Evolutionary conservation across 1,140 invertebrate species (phyloP), one percentile per base, ranked within the genome.

Genomic region (Heliothis virescens): DNA sequence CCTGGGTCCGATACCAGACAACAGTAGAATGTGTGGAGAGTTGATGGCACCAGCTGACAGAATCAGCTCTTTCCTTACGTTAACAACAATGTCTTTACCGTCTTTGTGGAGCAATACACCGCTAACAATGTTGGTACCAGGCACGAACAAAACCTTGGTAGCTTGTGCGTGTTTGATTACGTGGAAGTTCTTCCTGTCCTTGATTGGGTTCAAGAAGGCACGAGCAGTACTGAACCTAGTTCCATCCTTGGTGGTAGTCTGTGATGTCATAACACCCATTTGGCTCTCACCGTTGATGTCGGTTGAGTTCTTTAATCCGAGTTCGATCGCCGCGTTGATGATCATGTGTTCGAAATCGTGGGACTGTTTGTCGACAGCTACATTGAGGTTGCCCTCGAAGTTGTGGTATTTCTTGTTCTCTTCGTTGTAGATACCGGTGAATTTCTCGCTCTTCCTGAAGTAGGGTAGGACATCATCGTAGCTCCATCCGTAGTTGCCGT

Each of bases 371-470:
- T 96, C 0, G 96, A 92, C 86, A 96, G 97, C 97, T 0, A 98
- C 97, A 0, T 97, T 97, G 5, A 98, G 87, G 84, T 97, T 97
- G 0, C 98, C 98, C 0, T 96, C 97, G 0, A 95, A 96, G 5
- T 95, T 92, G 84, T 98, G 98, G 82, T 98, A 98, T 0, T 84
- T 81, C 62, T 67, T 67, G 50, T 57, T 80, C 29, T 90, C 81
- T 12, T 83, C 79, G 2, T 81, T 82, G 13, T 83, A 55, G 13
- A 90, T 96, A 97, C 21, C 97, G 90, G 83, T 97, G 96, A 92
- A 97, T 96, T 93, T 91, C 90, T 95, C 95, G 57, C 92, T 93
- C 89, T 95, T 95, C 62, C 89, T 90, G 72, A 95, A 95, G 84
- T 95, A 95, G 3, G 87, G 87, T 3, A 95, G 72, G 1, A 95